These are phyloP conservation scores for Volucella zonaria DNA, from an alignment of 2,888 invertebrate species.

Conservation along the genomic window DNA sequence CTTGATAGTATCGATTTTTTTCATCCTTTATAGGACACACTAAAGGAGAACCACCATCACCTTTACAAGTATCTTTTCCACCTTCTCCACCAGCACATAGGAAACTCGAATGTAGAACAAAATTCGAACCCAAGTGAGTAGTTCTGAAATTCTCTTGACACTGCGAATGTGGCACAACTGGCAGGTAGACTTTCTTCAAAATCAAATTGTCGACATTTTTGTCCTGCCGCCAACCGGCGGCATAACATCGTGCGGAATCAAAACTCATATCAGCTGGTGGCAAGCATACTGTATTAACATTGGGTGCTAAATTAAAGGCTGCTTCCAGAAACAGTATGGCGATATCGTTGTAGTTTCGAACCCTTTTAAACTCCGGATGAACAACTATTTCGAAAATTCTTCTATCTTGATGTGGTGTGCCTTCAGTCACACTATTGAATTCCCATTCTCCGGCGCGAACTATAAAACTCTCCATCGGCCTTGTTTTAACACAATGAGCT, in stretches of 20 bases:
- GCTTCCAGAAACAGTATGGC: conserved; percentile 87
- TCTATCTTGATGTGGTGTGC: conserved; percentile 88
- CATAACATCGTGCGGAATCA: conserved; percentile 78
- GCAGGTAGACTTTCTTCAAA: conserved; percentile 88
- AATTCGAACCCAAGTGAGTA: conserved; percentile 86
- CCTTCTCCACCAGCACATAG: conserved; percentile 91
- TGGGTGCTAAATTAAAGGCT: conserved; percentile 85
- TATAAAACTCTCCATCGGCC: too few species aligned
- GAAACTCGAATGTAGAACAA: conserved; percentile 86
- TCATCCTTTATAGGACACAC: conserved; percentile 86
- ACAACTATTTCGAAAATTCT: conserved; percentile 84
- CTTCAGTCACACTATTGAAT: conserved; percentile 88
- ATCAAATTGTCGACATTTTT: conserved; percentile 81
- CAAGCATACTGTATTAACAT: conserved; percentile 88
- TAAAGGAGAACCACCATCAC: conserved; percentile 91
- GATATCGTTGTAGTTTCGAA: conserved; percentile 87
- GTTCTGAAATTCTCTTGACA: conserved; percentile 80
- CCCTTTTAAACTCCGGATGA: conserved; percentile 86
- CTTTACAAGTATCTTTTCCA: conserved; percentile 90
- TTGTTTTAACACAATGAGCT: too few species aligned
- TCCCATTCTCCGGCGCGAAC: conserved; percentile 91
- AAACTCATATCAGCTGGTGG: conserved; percentile 83
- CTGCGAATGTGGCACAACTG: conserved; percentile 84
- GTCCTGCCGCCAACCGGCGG: conserved; percentile 81
- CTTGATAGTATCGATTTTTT: conserved; percentile 78